Conservation (phyloP, 2,888 invertebrate genomes). For the Drosophila kuntzei region DNA sequence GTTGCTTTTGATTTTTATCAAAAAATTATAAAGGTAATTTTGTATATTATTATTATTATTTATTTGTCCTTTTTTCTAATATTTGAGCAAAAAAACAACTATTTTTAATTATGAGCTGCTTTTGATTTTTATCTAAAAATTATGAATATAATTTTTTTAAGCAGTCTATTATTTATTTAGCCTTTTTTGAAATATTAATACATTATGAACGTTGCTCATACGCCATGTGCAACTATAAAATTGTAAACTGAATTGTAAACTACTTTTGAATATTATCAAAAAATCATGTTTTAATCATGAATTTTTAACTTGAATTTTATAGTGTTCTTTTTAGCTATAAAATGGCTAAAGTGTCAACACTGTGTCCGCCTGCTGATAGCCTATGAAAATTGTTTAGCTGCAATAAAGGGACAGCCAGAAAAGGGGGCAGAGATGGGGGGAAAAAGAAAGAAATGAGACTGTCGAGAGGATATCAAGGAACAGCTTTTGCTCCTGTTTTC, state of each 20-base stretch:
- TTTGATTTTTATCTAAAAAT: no score
- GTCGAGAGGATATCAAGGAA: slow-evolving; percentile 63
- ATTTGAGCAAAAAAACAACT: no score
- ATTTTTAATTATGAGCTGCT: no score
- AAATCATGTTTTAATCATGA: no score
- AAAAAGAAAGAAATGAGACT: not conserved
- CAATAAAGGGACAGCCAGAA: slow-evolving; percentile 62
- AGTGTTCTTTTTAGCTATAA: not conserved
- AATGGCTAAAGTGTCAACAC: not conserved
- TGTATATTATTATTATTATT: no score
- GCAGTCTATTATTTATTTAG: no score
- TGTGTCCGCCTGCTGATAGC: slow-evolving; percentile 59
- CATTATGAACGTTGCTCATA: not conserved
- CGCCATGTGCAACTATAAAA: not conserved
- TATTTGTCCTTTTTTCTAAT: no score
- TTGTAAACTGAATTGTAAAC: not conserved
- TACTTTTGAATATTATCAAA: not conserved
- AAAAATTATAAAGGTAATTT: no score
- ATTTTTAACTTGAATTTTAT: no score
- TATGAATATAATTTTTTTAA: no score
- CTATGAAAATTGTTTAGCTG: slow-evolving; percentile 81
- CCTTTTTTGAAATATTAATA: not conserved
- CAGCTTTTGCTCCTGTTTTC: slow-evolving; percentile 58
- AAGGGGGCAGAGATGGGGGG: not conserved
- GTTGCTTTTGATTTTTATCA: no score